Conservation (phyloP, 2,797 vertebrate genomes). For the Sus cebifrons region DNA sequence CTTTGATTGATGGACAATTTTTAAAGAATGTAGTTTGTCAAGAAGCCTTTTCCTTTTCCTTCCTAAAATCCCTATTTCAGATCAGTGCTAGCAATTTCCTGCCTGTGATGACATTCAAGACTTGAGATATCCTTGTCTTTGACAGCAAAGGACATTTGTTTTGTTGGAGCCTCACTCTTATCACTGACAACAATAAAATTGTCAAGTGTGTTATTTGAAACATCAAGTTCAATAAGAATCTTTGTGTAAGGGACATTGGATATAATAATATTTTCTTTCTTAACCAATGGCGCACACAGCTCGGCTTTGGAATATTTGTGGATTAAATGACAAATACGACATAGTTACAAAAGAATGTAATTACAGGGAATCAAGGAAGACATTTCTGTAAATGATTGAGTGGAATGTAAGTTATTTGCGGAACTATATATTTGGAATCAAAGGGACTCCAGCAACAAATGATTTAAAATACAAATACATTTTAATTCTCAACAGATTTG, state of each 20-base stretch:
- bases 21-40: conserved; percentile 87
- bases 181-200: conserved; percentile 90
- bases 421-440: conserved; percentile 53
- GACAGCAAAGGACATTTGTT: conserved; percentile 91
- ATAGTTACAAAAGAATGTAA: conserved; percentile 70
- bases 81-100: conserved; percentile 89
- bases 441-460: conserved; percentile 74
- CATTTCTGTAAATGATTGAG: neutral
- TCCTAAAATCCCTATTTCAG: conserved; percentile 87
- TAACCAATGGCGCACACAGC: conserved; percentile 10
- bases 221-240: conserved; percentile 87
- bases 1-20: conserved; percentile 89
- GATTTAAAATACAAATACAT: conserved; percentile 67
- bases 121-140: conserved; percentile 92
- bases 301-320: conserved; percentile 38
- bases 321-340: conserved; percentile 60
- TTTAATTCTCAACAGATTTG: conserved; percentile 70
- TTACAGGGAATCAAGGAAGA: neutral
- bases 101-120: conserved; percentile 87
- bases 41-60: conserved; percentile 86
- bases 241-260: conserved; percentile 83
- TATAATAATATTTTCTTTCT: conserved; percentile 82
- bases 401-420: conserved; percentile 36
- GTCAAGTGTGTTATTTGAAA: conserved; percentile 89
- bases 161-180: conserved; percentile 88